Conservation (phyloP, 2,113 vertebrate genomes). For the Ondatra zibethicus region DNA sequence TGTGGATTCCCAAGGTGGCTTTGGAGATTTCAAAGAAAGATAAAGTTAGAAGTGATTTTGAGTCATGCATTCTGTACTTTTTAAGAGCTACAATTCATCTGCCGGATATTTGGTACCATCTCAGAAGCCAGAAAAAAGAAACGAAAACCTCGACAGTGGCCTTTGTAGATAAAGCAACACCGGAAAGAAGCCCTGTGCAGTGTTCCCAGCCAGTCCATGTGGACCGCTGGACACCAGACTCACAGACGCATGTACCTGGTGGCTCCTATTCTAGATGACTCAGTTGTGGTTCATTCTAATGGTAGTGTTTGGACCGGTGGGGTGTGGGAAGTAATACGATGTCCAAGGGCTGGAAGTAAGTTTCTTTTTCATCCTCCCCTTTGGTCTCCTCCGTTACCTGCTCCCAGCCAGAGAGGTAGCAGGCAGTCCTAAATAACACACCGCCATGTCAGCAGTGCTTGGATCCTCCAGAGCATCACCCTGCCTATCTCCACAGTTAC, state of each 20-base stretch:
- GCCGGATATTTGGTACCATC: not conserved
- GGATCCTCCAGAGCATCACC: too few relatives aligned
- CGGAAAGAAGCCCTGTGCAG: not conserved
- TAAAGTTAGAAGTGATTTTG: not conserved
- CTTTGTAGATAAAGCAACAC: not conserved
- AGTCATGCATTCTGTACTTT: not conserved
- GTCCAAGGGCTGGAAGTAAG: not conserved
- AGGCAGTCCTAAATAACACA: not conserved
- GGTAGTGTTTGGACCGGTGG: not conserved
- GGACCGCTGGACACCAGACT: not conserved
- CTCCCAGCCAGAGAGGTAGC: not conserved
- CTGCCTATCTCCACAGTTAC: not conserved
- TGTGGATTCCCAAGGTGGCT: not conserved
- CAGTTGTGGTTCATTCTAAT: not conserved
- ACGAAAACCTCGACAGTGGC: not conserved
- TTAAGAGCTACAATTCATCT: constrained; percentile 29
- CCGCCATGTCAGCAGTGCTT: too few relatives aligned
- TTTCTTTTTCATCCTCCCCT: not conserved
- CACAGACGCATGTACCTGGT: not conserved
- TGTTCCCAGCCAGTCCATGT: not conserved
- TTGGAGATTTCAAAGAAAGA: not conserved
- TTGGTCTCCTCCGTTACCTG: not conserved
- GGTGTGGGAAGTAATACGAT: not conserved
- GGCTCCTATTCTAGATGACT: not conserved
- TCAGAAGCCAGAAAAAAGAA: not conserved